These are phyloP conservation scores for Xanthorhoe spadicearia DNA, from an alignment of 2,888 invertebrate species.

Conservation along the genomic window DNA sequence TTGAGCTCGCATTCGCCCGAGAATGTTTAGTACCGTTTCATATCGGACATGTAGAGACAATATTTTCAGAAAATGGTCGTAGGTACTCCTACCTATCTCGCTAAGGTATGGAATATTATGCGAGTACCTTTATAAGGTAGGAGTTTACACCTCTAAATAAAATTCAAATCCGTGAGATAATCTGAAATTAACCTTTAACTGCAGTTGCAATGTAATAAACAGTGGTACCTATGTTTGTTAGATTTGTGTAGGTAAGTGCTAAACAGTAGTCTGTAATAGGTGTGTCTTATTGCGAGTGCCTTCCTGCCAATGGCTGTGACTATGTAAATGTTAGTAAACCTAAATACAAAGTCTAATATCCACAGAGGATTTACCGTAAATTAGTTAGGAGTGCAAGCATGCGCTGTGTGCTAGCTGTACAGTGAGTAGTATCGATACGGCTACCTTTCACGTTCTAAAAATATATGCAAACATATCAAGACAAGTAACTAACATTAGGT, in stretches of 20 bases:
- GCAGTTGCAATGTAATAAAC: background rate
- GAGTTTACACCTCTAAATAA: background rate
- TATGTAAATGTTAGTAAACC: slow-evolving; percentile 22
- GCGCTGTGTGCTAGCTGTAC: slow-evolving; percentile 14
- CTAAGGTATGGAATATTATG: slow-evolving; percentile 2
- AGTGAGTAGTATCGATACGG: background rate
- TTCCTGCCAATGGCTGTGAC: slow-evolving; percentile 17
- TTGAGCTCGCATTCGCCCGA: slow-evolving; percentile 33
- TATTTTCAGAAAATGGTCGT: slow-evolving; percentile 25
- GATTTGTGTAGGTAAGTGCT: slow-evolving; percentile 3
- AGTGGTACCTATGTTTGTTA: background rate
- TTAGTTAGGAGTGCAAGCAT: slow-evolving; percentile 20
- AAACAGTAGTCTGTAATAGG: slow-evolving; percentile 6
- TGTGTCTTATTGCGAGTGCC: slow-evolving; percentile 2
- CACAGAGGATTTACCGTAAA: slow-evolving; percentile 28
- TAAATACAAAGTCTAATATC: slow-evolving; percentile 35
- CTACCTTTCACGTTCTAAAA: background rate
- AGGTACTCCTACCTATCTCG: slow-evolving; percentile 5
- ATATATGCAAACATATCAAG: slow-evolving; percentile 1
- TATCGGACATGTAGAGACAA: slow-evolving; percentile 27
- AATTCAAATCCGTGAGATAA: background rate
- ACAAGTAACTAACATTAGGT: slow-evolving; percentile 1
- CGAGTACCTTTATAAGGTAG: background rate
- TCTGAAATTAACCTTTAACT: background rate
- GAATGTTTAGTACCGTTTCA: slow-evolving; percentile 30